Evolutionary conservation across 2,888 invertebrate species (phyloP), one percentile per base, ranked within the genome.

Genomic region (Parnassius apollo): DNA sequence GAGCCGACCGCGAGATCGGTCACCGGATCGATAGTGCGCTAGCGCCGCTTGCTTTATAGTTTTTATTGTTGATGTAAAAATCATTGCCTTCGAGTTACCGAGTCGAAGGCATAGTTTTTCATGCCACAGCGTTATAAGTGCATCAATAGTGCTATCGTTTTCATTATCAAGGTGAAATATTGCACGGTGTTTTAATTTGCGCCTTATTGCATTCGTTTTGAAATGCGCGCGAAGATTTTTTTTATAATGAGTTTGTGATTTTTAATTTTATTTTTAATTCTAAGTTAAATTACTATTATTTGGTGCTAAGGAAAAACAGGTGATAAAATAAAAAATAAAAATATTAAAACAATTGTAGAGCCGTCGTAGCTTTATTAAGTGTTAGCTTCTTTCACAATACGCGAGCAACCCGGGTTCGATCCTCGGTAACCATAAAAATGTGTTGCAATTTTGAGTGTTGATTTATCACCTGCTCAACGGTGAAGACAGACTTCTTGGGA

Each of bases 21-120:
- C 76, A 72, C 69, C 71, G 65, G 73, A 69, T 70, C 79, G 80
- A 79, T 78, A 84, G 76, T 88, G 88, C 79, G 80, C 80, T 70
- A 56, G 66, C 66, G 65, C 60, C 68, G 66, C 51, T 62, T 73
- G 72, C 72, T 77, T 78, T 76, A 81, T 76, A 70, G 79, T 77
- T 86, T 88, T 88, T 88, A 87, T 86, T 84, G 82, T 77, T 61
- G 67, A 74, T 69, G 73, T 78, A 75, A 77, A 78, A 82, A 80
- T 80, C 77, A 77, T 67, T 71, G 69, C 65, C 64, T 48, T 66
- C 68, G 66, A 69, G 66, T 70, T 75, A 73, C 72, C 75, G 72
- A 65, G 49, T 58, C 56, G 65, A 65, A 69, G 66, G 65, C 67
- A 68, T 61, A 51, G 65, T 66, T 57, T 57, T 64, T 62, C 49